Conservation (phyloP, 2,888 invertebrate species). For the Dinocampus coccinellae region DNA sequence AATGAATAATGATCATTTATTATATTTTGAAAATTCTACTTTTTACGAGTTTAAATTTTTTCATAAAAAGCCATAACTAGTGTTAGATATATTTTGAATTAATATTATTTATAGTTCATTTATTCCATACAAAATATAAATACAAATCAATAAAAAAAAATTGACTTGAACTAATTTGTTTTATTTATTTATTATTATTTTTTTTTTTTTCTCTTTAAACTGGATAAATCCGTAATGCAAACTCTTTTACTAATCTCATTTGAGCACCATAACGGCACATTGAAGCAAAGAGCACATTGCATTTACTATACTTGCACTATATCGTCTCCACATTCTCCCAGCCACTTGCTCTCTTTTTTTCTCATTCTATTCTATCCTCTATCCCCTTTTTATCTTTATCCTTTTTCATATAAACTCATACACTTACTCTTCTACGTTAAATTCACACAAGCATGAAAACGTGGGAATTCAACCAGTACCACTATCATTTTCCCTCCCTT, state of each 20-base stretch:
- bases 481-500: neutral
- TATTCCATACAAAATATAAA: neutral
- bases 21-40: too few species aligned
- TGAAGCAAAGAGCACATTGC: neutral
- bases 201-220: too few species aligned
- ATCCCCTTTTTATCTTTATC: neutral
- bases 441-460: conserved; percentile 1
- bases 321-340: neutral
- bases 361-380: neutral
- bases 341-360: neutral
- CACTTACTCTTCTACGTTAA: neutral
- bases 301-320: neutral
- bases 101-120: too few species aligned
- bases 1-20: too few species aligned
- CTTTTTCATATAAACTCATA: too few species aligned
- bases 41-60: too few species aligned
- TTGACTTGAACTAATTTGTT: conserved; percentile 4
- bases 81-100: too few species aligned
- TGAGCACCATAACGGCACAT: conserved; percentile 2
- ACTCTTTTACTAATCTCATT: conserved; percentile 27
- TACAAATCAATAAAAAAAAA: conserved; percentile 1
- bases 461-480: conserved; percentile 15
- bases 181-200: too few species aligned
- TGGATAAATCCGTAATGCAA: conserved; percentile 23
- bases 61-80: too few species aligned